A percentile compares a stretch with the other conserved stretches of the same genome.
Evolutionary conservation across 2,113 vertebrate genomes (phyloP).

Genomic region (Aptenodytes patagonicus): DNA sequence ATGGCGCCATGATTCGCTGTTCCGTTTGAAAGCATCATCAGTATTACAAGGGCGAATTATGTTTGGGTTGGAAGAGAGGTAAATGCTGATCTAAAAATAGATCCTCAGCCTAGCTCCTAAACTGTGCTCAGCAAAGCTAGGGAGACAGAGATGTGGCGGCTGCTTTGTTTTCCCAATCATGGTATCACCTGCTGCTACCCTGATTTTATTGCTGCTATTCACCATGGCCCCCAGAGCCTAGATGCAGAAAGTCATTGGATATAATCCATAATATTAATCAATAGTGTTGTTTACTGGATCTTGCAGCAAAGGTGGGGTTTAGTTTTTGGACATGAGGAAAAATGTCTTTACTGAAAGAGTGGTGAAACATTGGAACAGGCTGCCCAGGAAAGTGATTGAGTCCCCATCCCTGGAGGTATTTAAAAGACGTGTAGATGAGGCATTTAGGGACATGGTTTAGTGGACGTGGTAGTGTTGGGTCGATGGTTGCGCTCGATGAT

Average conservation of each 20-base stretch:
- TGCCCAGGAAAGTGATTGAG: no score
- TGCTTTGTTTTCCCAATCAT: background rate
- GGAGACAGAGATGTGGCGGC: fast-evolving
- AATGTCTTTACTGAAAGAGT: no score
- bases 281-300: background rate
- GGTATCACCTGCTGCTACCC: background rate
- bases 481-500: no score
- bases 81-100: background rate
- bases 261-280: background rate
- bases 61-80: conserved; percentile 13
- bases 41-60: background rate
- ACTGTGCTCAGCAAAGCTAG: background rate
- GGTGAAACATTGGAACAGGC: no score
- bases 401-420: no score
- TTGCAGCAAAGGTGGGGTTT: background rate
- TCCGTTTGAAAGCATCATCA: background rate
- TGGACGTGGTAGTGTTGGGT: no score
- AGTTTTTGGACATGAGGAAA: no score
- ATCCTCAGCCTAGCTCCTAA: background rate
- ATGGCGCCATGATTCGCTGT: fast-evolving
- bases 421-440: no score
- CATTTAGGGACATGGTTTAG: no score
- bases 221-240: background rate
- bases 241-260: background rate
- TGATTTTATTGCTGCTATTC: background rate